Evolutionary conservation across 30 jellyfish, hydroid and myxozoan genomes (phyloP).

Genomic region (Hydractinia symbiolongicarpus): DNA sequence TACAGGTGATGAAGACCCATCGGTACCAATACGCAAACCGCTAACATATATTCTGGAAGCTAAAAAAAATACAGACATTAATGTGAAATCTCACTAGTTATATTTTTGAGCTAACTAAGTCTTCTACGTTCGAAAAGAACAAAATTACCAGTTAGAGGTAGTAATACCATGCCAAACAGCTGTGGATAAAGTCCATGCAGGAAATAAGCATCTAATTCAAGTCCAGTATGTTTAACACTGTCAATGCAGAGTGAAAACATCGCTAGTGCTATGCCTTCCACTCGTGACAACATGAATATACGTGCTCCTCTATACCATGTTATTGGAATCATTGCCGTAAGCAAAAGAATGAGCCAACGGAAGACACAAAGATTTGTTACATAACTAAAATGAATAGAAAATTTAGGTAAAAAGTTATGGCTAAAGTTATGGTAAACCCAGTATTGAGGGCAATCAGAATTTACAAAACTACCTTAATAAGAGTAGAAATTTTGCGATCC

Average conservation of each 20-base stretch:
- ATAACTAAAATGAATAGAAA: constrained; percentile 28
- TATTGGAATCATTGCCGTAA: constrained; percentile 50
- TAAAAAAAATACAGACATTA: neutral
- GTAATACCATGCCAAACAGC: constrained; percentile 77
- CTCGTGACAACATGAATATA: constrained; percentile 39
- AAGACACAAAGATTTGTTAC: constrained; percentile 57
- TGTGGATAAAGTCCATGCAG: constrained; percentile 66
- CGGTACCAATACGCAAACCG: constrained; percentile 18
- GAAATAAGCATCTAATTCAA: constrained; percentile 56
- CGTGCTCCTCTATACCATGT: constrained; percentile 62
- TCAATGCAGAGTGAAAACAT: constrained; percentile 49
- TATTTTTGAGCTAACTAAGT: too few species aligned
- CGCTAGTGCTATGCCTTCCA: constrained; percentile 45
- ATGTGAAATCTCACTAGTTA: neutral
- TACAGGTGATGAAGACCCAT: constrained; percentile 8
- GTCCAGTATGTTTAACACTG: constrained; percentile 72
- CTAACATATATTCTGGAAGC: constrained; percentile 9
- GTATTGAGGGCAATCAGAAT: too few species aligned
- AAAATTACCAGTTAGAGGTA: constrained; percentile 71
- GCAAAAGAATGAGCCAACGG: constrained; percentile 57
- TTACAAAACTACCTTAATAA: too few species aligned
- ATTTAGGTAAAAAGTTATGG: neutral
- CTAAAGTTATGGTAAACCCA: too few species aligned
- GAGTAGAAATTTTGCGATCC: too few species aligned
- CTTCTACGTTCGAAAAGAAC: too few species aligned